Percentiles rank a stretch among this genome's conserved stretches.
These are phyloP conservation scores for Drosophila varians DNA, from an alignment of 1,140 invertebrate genomes.

Conservation along the genomic window DNA sequence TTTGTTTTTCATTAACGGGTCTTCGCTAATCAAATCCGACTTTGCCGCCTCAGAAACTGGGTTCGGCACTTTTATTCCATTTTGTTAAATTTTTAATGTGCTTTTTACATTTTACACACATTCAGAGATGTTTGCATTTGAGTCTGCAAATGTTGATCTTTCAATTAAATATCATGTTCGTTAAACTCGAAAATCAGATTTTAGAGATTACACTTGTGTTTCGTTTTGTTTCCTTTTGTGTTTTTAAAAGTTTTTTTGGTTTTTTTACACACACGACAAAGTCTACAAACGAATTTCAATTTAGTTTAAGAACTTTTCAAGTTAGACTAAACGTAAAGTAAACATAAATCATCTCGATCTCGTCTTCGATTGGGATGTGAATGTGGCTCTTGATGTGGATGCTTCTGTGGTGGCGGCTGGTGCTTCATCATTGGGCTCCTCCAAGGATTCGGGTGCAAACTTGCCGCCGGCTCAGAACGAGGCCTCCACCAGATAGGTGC, in stretches of 20 bases:
- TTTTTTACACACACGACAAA: slow-evolving; percentile 33
- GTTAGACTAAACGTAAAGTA: slow-evolving; percentile 71
- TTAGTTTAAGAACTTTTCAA: slow-evolving; percentile 77
- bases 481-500: slow-evolving; percentile 92
- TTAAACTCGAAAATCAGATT: slow-evolving; percentile 76
- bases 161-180: slow-evolving; percentile 49
- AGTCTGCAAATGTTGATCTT: slow-evolving; percentile 50
- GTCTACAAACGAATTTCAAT: slow-evolving; percentile 67
- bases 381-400: slow-evolving; percentile 12
- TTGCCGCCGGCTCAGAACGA: slow-evolving; percentile 85
- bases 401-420: background rate
- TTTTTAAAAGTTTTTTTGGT: slow-evolving; percentile 8
- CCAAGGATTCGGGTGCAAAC: background rate
- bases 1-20: slow-evolving; percentile 61
- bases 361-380: slow-evolving; percentile 11
- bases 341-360: slow-evolving; percentile 66
- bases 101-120: slow-evolving; percentile 59
- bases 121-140: slow-evolving; percentile 44
- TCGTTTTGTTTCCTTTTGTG: background rate
- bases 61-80: slow-evolving; percentile 53
- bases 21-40: slow-evolving; percentile 74
- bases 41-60: slow-evolving; percentile 56
- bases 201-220: slow-evolving; percentile 64
- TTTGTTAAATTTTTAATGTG: slow-evolving; percentile 50
- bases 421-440: background rate